These are phyloP conservation scores for Lacerta agilis DNA, from an alignment of 2,797 vertebrate species.

Conservation along the genomic window DNA sequence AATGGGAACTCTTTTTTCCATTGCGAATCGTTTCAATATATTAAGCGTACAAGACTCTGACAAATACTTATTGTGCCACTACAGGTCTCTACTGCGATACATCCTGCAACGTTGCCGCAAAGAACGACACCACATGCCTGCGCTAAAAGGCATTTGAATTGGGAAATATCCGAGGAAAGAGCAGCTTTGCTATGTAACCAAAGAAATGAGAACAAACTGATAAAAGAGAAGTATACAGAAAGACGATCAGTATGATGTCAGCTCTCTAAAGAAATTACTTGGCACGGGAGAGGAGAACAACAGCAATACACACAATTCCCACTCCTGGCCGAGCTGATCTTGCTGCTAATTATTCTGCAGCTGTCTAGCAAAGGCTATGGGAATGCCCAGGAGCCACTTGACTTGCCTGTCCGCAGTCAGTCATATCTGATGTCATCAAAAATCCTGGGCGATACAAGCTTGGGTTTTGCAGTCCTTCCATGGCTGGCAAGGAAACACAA, in stretches of 20 bases:
- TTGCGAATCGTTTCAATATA: neutral
- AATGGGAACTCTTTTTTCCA: neutral
- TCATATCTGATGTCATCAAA: conserved; percentile 31
- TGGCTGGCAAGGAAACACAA: conserved; percentile 16
- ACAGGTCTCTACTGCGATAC: neutral
- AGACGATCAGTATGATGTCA: conserved; percentile 57
- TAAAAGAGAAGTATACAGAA: conserved; percentile 38
- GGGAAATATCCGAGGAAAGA: conserved; percentile 15
- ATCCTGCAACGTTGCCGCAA: neutral
- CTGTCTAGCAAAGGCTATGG: conserved; percentile 54
- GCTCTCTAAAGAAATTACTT: conserved; percentile 62
- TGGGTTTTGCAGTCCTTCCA: conserved; percentile 18
- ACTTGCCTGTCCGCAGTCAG: conserved; percentile 32
- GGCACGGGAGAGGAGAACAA: conserved; percentile 46
- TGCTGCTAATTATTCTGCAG: conserved; percentile 51
- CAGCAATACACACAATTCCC: conserved; percentile 41
- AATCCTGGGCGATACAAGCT: conserved; percentile 2
- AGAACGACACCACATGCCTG: neutral
- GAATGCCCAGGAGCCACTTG: conserved; percentile 25
- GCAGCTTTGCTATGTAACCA: neutral
- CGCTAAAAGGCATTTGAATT: neutral
- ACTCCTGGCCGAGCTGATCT: conserved; percentile 30
- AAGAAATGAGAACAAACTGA: neutral
- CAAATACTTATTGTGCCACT: neutral
- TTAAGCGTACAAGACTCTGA: neutral